Conservation (phyloP, 2,797 vertebrate genomes). For the Stomatorhinus walkeri region DNA sequence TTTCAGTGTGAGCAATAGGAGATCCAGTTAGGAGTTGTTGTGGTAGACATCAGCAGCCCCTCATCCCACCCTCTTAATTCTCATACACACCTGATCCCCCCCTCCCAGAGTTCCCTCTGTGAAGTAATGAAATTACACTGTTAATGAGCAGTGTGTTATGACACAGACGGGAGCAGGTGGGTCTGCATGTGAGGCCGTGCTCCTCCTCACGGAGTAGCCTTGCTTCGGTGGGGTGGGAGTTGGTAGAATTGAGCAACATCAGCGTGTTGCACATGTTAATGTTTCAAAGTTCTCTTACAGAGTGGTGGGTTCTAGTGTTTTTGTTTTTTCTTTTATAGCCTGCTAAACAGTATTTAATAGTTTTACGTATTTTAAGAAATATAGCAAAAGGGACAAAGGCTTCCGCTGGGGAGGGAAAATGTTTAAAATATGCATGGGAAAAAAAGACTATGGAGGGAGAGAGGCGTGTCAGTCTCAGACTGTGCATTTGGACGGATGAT, state of each 20-base stretch:
- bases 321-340: slow-evolving; percentile 48
- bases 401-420: slow-evolving; percentile 45
- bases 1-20: not conserved
- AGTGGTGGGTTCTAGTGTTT: slow-evolving; percentile 41
- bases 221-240: slow-evolving; percentile 34
- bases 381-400: slow-evolving; percentile 58
- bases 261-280: slow-evolving; percentile 41
- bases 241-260: slow-evolving; percentile 47
- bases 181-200: not conserved
- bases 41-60: not conserved
- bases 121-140: not conserved
- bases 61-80: not conserved
- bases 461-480: slow-evolving; percentile 20
- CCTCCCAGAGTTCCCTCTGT: not conserved
- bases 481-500: slow-evolving; percentile 15
- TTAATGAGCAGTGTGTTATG: not conserved
- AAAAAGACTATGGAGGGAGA: slow-evolving; percentile 52
- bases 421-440: slow-evolving; percentile 44
- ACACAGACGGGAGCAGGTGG: not conserved
- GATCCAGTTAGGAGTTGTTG: not conserved
- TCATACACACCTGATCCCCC: not conserved
- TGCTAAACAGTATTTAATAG: slow-evolving; percentile 66
- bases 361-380: slow-evolving; percentile 57
- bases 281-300: slow-evolving; percentile 43
- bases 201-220: slow-evolving; percentile 31